A percentile compares a stretch with the other conserved stretches of the same genome.
These are phyloP conservation scores for Lophochroa leadbeateri DNA, from an alignment of 2,113 vertebrate genomes.

Conservation along the genomic window DNA sequence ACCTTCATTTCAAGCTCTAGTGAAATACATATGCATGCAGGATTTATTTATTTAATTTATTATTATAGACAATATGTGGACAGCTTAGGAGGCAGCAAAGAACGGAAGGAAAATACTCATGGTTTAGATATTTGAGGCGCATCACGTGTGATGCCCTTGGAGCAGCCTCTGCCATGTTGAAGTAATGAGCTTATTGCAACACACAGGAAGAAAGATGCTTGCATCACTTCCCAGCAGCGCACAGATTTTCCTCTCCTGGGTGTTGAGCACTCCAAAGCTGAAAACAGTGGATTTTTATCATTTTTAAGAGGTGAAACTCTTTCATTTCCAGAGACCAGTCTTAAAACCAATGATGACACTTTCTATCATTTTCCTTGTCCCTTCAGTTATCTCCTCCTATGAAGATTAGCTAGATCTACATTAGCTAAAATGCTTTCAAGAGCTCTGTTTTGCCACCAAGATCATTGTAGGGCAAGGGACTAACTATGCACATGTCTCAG, in stretches of 20 bases:
- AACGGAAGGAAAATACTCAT: neutral
- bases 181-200: neutral
- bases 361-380: neutral
- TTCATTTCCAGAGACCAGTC: neutral
- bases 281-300: neutral
- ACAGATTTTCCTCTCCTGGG: neutral
- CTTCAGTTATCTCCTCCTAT: neutral
- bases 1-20: neutral
- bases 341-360: neutral
- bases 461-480: neutral
- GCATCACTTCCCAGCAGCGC: neutral
- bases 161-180: fast-evolving
- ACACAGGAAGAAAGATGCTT: neutral
- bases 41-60: neutral
- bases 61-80: neutral
- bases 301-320: neutral
- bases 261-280: neutral
- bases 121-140: neutral
- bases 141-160: neutral
- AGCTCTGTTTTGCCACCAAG: neutral
- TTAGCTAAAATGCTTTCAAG: neutral
- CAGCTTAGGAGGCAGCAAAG: neutral
- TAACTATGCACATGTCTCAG: neutral
- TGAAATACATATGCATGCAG: neutral
- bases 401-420: neutral